Base-by-base conservation (phyloP, 2,888 invertebrate species). In the Chrysotoxum bicinctum region DNA sequence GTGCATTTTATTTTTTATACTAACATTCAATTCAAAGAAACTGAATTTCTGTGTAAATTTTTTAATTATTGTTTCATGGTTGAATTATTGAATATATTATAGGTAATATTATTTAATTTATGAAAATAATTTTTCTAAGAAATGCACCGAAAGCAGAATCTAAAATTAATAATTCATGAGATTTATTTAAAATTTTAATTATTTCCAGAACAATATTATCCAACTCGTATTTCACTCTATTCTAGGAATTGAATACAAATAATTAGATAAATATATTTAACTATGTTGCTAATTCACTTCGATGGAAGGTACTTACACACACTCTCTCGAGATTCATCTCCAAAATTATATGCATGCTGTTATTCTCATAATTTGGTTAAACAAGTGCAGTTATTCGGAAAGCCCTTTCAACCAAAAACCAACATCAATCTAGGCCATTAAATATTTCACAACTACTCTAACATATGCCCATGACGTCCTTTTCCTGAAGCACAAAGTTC, bases 351-450 rank as follows among this genome's bases (percentile, higher is more conserved):
- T 40, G n/a, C 1, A 19, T 10, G 0, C 7, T 35, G 10, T 35
- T 43, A 4, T 30, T 30, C 7, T 30, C 3, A 30, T 37, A 14
- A 70, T 56, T 40, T n/a, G 40, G 14, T 43, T 19, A 30, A 64
- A 45, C 43, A 30, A 30, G 21, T 56, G 6, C 30, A 43, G 54
- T 54, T 35, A 68, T 37, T 75, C 37, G 45, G 21, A 68, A 62
- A 69, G 10, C 8, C 40, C 37, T n/a, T 40, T 26, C 30, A 70
- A 77, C 56, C 70, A 48, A 48, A 48, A 60, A 23, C 5, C 32
- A n/a, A 40, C 70, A 70, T 60, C 50, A 66, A 52, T 66, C 40
- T 30, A n/a, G 37, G 23, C 16, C 45, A 52, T 76, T 76, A 37
- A 37, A 37, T 14, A 9, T 70, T 75, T 76, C 7, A 26, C 7